phyloP scores from a whole-genome alignment of 1,140 invertebrate genomes.

The Cydia fagiglandana region DNA sequence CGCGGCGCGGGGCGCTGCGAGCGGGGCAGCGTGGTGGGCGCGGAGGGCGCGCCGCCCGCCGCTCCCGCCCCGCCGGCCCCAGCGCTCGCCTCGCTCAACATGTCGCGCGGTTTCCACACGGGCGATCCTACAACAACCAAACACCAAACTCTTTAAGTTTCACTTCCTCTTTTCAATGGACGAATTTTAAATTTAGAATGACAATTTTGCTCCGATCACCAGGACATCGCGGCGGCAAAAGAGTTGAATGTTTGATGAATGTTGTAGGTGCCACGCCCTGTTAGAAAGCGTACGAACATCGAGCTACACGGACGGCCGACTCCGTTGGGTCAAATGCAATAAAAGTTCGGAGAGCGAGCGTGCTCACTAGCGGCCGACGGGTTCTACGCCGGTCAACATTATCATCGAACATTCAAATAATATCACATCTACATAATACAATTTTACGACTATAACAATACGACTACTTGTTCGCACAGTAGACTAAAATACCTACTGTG shows the following conservation, averaged over 20 bases:
- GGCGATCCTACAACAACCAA: slow-evolving; percentile 89
- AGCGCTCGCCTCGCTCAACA: slow-evolving; percentile 69
- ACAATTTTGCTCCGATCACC: slow-evolving; percentile 47
- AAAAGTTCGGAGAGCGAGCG: slow-evolving; percentile 12
- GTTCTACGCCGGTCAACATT: slow-evolving; percentile 60
- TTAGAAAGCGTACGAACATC: slow-evolving; percentile 43
- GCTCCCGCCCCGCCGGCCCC: slow-evolving; percentile 63
- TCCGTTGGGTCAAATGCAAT: neutral
- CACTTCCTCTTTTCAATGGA: slow-evolving; percentile 39
- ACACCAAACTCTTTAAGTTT: slow-evolving; percentile 79
- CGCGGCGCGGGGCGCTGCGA: slow-evolving; percentile 75
- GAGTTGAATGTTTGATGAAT: slow-evolving; percentile 81
- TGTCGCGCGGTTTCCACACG: slow-evolving; percentile 94
- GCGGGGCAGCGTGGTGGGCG: slow-evolving; percentile 76
- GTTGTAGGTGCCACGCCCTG: slow-evolving; percentile 53
- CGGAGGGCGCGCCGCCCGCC: slow-evolving; percentile 46
- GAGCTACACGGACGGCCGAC: slow-evolving; percentile 34
- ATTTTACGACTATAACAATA: slow-evolving; percentile 20
- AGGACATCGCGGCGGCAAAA: slow-evolving; percentile 58
- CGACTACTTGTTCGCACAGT: slow-evolving; percentile 26
- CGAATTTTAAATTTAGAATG: slow-evolving; percentile 48
- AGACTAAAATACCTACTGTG: slow-evolving; percentile 33
- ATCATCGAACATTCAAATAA: slow-evolving; percentile 76
- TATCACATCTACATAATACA: slow-evolving; percentile 31
- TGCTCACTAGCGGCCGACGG: slow-evolving; percentile 12